Percentiles rank a stretch among this genome's conserved stretches.
Evolutionary conservation across 2,113 vertebrate genomes (phyloP).

Genomic region (Euleptes europaea): DNA sequence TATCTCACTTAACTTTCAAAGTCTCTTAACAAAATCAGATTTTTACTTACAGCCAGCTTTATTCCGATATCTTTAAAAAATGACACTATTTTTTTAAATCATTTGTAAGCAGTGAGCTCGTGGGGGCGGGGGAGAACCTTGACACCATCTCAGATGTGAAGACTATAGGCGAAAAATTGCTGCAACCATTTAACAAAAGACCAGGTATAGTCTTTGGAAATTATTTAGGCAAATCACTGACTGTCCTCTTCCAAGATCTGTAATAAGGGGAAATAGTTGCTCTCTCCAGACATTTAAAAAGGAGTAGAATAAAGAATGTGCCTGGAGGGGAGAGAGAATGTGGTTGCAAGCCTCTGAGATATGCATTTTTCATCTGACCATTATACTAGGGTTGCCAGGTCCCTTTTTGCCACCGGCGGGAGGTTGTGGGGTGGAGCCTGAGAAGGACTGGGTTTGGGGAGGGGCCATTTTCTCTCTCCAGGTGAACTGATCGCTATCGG

Average conservation of each 20-base stretch:
- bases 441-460: too few species aligned
- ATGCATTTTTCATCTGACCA: too few species aligned
- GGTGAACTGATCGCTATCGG: too few species aligned
- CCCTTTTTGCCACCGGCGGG: too few species aligned
- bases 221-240: constrained; percentile 38
- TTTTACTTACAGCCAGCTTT: constrained; percentile 73
- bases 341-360: too few species aligned
- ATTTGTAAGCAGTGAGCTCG: constrained; percentile 69
- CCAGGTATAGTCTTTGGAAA: constrained; percentile 55
- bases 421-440: too few species aligned
- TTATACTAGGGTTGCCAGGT: too few species aligned
- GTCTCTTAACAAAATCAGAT: constrained; percentile 76
- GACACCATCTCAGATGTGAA: constrained; percentile 57
- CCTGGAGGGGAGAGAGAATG: too few species aligned
- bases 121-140: constrained; percentile 32
- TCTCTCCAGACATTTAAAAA: not conserved
- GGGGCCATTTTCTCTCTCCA: too few species aligned
- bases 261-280: too few species aligned
- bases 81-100: constrained; percentile 70
- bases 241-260: too few species aligned
- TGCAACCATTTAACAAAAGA: constrained; percentile 42
- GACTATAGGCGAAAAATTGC: constrained; percentile 46
- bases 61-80: constrained; percentile 79
- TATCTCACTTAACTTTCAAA: constrained; percentile 79
- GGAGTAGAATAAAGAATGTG: not conserved